Base-by-base conservation (phyloP, 1,140 invertebrate species). In the Panagrolaimus sp. region DNA sequence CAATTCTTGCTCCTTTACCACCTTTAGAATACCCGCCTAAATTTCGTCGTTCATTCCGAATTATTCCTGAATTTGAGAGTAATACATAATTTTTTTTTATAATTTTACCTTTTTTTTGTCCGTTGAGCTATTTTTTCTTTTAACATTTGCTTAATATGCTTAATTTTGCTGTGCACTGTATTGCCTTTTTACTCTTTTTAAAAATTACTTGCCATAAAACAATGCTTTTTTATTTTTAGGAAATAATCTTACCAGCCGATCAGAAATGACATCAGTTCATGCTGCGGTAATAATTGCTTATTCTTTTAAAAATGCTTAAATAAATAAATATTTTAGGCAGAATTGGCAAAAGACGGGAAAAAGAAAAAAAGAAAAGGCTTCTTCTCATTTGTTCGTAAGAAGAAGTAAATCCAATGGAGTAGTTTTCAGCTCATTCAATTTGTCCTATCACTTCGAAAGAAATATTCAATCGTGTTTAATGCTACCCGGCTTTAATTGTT, bases 281-380 rank as follows among this genome's bases (percentile, higher is more conserved):
- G 69, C 66, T 44, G 68, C 65, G 25, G 69, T 71, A 63, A 44
- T 64, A n/a, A 7, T 1, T 3, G 11, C 20, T 38, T 43, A n/a
- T 11, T 57, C 20, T 57, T 38, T 5, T 8, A 11, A 8, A 14
- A 63, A 53, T 61, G 9, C 8, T 9, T 43, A 13, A 20, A 14
- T 57, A 57, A 9, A 13, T 23, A 11, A 57, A 57, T 4, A 8
- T 66, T 72, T 27, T 62, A 72, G 71, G 51, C n/a, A 7, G 69
- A 53, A 14, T 13, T 44, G 5, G 5, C 44, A 14, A 68, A 48
- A 38, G 63, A 70, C 11, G 72, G 69, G 8, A 75, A 73, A 57
- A 75, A 74, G 44, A 74, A 74, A 61, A 75, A 75, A 45, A 71
- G 73, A 45, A 75, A 66, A 47, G 63, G 68, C 20, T 64, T 75